Evolutionary conservation across 2,888 invertebrate species (phyloP), one percentile per base, ranked within the genome.

Genomic region (Anorthoa munda): DNA sequence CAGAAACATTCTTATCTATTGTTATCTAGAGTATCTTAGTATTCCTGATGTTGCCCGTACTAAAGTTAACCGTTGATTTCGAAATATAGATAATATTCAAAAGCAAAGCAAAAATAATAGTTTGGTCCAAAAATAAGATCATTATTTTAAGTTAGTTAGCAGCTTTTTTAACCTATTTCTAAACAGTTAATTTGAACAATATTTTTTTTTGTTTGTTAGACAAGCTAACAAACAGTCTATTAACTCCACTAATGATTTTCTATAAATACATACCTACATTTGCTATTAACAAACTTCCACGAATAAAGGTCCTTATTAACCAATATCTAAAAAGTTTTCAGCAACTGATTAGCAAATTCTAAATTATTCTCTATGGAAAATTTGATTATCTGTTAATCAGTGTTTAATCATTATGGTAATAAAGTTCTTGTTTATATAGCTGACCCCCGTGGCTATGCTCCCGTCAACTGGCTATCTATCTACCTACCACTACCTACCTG

Each of bases 1-100:
- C 11, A 75, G 48, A 61, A 55, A 31, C 48, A 15, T 65, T 77
- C 56, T 72, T 53, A 77, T 77, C 72, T 15, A 0, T 39, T 3
- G 21, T 66, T 72, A 66, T 72, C 77, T 46, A 4, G 48, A 65
- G 46, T 73, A 48, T 66, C n/a, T 12, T 3, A 26, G 46, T 76
- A 66, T 58, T 39, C 53, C 66, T 48, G 45, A 31, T 58, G n/a
- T n/a, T 51, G 13, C 7, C 39, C 7, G n/a, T 55, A 21, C 51
- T 48, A n/a, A 23, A 17, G 23, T n/a, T 39, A 15, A 23, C 31
- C 2, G 26, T 17, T 18, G 12, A 21, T 23, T 48, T 61, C 15
- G 4, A 46, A 23, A 12, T 15, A 0, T 17, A 26, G 15, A 31
- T 66, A 55, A 46, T 31, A 31, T 56, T 66, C 7, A 48, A 48